A percentile compares a stretch with the other conserved stretches of the same genome.
Evolutionary conservation across 2,113 vertebrate genomes (phyloP).

Genomic region (Gnathonemus echidnorhynchus): DNA sequence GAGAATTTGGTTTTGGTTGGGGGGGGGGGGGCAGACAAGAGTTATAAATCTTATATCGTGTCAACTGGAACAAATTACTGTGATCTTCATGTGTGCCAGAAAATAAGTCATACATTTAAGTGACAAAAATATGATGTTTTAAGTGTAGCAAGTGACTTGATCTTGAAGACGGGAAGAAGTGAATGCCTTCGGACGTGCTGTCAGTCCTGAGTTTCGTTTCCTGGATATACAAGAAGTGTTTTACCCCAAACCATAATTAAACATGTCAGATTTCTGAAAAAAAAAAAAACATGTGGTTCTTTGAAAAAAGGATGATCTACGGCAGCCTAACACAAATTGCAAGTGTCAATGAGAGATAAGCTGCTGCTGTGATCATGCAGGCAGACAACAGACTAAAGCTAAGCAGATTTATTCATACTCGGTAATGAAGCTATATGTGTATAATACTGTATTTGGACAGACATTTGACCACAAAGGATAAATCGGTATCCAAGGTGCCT

Average conservation of each 20-base stretch:
- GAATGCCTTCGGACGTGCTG: neutral
- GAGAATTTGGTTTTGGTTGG: no score
- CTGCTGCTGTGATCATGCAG: neutral
- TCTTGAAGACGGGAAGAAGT: neutral
- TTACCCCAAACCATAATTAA: neutral
- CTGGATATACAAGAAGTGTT: neutral
- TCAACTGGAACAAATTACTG: neutral
- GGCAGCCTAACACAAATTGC: neutral
- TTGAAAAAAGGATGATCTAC: neutral
- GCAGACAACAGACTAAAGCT: neutral
- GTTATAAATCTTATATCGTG: neutral
- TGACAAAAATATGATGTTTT: neutral
- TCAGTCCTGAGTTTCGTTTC: neutral
- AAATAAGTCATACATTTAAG: neutral
- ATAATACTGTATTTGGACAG: neutral
- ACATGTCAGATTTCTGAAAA: neutral
- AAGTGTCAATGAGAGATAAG: neutral
- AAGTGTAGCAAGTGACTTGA: neutral
- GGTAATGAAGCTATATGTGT: neutral
- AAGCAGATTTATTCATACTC: neutral
- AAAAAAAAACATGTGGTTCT: neutral
- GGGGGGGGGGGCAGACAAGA: no score
- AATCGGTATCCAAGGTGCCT: neutral
- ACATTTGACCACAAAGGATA: neutral
- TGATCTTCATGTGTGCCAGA: neutral